Evolutionary conservation across 2,888 invertebrate species (phyloP).

Genomic region (Eretmocerus hayati): DNA sequence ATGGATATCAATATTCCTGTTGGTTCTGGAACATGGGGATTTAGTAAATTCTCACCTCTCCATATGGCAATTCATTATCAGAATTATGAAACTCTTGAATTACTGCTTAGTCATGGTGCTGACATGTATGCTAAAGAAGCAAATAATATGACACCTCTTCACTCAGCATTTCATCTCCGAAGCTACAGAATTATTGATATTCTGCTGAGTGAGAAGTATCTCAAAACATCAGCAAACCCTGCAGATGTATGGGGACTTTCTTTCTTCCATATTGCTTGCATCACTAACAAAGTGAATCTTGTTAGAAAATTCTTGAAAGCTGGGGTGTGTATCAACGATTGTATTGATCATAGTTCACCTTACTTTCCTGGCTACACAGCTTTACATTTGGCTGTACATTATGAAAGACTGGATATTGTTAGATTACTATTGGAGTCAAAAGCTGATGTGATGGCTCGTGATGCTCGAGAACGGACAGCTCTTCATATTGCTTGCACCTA

Average conservation of each 20-base stretch:
- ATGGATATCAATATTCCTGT: neutral
- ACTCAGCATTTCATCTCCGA: neutral
- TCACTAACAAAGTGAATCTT: neutral
- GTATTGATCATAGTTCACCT: neutral
- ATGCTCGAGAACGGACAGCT: neutral
- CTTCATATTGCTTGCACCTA: conserved; percentile 3
- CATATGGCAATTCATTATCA: neutral
- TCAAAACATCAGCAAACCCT: neutral
- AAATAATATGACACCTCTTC: neutral
- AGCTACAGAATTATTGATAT: neutral
- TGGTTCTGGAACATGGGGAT: neutral
- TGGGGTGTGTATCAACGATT: neutral
- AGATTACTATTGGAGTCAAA: neutral
- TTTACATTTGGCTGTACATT: conserved; percentile 4
- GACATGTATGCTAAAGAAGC: neutral
- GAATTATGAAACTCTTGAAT: neutral
- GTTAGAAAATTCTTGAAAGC: neutral
- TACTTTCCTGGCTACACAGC: conserved; percentile 4
- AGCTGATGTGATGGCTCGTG: neutral
- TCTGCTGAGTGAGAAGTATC: neutral
- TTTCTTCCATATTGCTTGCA: conserved; percentile 2
- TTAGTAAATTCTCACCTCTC: neutral
- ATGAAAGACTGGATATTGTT: neutral
- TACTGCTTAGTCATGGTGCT: neutral
- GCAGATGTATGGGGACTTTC: neutral